Base-by-base conservation (phyloP, 2,888 invertebrate genomes). In the Monoplex corrugatus region DNA sequence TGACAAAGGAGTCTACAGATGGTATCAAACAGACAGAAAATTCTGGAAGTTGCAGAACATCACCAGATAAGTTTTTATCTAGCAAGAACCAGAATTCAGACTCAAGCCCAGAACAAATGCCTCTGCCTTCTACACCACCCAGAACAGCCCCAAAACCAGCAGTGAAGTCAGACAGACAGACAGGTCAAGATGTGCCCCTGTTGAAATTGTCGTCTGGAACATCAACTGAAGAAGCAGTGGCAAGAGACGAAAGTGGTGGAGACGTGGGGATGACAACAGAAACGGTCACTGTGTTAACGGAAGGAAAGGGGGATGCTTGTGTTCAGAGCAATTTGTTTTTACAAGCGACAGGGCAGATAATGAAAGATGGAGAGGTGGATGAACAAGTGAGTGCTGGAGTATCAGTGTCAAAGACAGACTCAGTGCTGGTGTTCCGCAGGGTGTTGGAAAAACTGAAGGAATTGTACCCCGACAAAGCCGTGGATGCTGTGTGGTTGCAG, bases 401-500 rank as follows among this genome's bases (percentile, higher is more conserved):
- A 28, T 13, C 28, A 6, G n/a, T 28, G 63, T 28, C 23, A n/a
- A n/a, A 6, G 23, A 68, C 28, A n/a, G 63, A 68, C n/a, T 6
- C 19, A 38, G 32, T 35, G 23, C 45, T 45, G 57, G 57, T 84
- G 57, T 13, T 84, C 19, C 8, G 32, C 45, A 84, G 57, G 19
- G 84, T 84, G 57, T 38, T 6, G 2, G 38, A 50, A 8, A 86
- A 68, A 32, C 86, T 86, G 43, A 86, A 43, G 32, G 86, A 86
- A 43, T 43, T 68, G 28, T 86, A 68, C 68, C 86, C 86, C 28
- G 35, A 40, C 43, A 23, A 86, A 35, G 38, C 68, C 28, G 32
- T 35, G 63, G 86, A 86, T 43, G n/a, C n/a, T 3, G 23, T 28
- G 32, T 86, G 86, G 86, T 32, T 86, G n/a, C 68, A 86, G 68